These are phyloP conservation scores for Lasioglossum zephyrum DNA, from an alignment of 2,888 invertebrate species.

Conservation along the genomic window DNA sequence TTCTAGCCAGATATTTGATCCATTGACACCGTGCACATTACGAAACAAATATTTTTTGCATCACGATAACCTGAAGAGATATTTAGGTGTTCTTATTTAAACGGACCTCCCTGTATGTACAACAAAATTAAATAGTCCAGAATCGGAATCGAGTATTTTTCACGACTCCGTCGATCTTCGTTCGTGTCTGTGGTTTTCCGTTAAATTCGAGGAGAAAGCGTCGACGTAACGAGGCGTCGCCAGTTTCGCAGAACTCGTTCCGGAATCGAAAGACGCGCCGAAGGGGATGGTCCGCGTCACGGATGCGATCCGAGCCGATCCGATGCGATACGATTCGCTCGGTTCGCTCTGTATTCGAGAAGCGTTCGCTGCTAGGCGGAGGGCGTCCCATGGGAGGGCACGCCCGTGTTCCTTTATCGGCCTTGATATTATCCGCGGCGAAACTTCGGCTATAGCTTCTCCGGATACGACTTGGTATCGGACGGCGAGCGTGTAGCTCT, in stretches of 20 bases:
- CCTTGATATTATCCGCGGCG: slow-evolving; percentile 67
- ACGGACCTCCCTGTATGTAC: no score
- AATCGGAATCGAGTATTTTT: background rate
- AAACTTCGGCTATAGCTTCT: slow-evolving; percentile 54
- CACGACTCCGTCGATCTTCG: background rate
- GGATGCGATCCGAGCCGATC: slow-evolving; percentile 2
- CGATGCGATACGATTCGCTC: slow-evolving; percentile 10
- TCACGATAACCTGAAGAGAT: no score
- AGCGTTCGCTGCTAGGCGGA: slow-evolving; percentile 45
- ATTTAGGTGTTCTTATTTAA: no score
- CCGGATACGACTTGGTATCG: slow-evolving; percentile 39
- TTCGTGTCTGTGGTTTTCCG: background rate
- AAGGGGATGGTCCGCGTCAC: background rate
- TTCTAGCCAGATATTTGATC: no score
- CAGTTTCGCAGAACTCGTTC: background rate
- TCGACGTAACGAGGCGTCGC: slow-evolving; percentile 2
- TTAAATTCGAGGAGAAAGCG: background rate
- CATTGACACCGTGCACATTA: no score
- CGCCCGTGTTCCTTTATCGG: slow-evolving; percentile 67
- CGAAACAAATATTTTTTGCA: no score
- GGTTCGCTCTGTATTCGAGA: slow-evolving; percentile 60
- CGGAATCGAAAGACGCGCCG: background rate
- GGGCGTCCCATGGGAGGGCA: slow-evolving; percentile 54
- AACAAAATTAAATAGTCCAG: background rate
- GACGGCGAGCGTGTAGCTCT: background rate